Conservation (phyloP, 2,113 vertebrate genomes). For the Grallaria varia region DNA sequence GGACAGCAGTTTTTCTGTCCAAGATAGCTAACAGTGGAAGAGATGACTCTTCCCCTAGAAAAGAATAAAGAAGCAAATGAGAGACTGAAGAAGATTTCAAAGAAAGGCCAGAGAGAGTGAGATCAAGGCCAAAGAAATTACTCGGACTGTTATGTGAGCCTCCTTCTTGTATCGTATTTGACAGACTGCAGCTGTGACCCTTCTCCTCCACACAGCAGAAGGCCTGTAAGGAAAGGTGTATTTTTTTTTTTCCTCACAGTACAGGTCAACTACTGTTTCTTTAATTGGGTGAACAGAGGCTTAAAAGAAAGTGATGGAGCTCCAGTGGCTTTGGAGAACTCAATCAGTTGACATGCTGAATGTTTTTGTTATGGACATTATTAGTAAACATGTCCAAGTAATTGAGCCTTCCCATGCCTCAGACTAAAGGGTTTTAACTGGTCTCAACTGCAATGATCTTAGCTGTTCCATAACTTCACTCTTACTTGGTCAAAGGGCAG, state of each 20-base stretch:
- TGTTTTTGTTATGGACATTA: neutral
- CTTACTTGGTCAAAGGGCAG: neutral
- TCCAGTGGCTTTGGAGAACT: neutral
- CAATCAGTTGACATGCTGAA: neutral
- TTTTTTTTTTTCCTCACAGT: neutral
- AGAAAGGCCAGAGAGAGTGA: neutral
- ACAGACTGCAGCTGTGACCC: neutral
- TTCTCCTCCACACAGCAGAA: neutral
- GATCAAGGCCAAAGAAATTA: constrained; percentile 16
- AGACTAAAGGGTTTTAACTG: neutral
- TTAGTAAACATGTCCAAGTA: neutral
- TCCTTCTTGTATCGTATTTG: neutral
- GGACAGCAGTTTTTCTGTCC: neutral
- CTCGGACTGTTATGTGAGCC: neutral
- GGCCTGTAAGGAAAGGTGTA: neutral
- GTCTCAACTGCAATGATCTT: neutral
- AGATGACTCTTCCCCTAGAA: neutral
- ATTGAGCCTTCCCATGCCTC: neutral
- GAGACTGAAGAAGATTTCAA: neutral
- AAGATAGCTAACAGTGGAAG: neutral
- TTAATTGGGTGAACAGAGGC: neutral
- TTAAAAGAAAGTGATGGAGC: neutral
- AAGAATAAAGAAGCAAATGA: neutral
- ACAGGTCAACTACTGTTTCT: neutral
- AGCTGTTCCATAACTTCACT: neutral